These are phyloP conservation scores for Chironomus striatipennis DNA, from an alignment of 1,140 invertebrate genomes.

Conservation along the genomic window DNA sequence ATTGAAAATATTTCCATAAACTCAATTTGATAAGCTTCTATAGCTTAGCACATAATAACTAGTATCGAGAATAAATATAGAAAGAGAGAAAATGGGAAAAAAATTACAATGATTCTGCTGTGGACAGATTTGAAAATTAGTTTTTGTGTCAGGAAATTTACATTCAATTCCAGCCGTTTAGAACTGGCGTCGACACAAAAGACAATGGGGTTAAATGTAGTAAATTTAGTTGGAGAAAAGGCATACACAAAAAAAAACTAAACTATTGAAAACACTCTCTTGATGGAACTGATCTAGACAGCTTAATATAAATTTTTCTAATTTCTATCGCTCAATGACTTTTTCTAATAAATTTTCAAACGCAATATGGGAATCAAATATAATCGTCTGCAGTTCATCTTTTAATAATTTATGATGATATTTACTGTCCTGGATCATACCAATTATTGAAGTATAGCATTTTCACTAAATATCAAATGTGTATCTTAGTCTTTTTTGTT, in stretches of 20 bases:
- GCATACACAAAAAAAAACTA: not conserved
- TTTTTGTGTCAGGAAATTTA: conserved; percentile 11
- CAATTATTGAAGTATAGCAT: no score
- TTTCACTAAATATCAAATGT: no score
- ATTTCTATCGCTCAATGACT: not conserved
- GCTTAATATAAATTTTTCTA: not conserved
- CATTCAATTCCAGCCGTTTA: not conserved
- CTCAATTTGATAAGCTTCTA: no score
- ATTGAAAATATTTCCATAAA: no score
- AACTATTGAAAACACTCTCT: conserved; percentile 21
- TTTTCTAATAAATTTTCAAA: not conserved
- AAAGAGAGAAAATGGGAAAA: not conserved
- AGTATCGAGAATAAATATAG: not conserved
- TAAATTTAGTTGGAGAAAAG: not conserved
- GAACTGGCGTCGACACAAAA: not conserved
- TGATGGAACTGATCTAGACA: not conserved
- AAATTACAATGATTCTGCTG: conserved; percentile 11
- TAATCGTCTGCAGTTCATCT: no score
- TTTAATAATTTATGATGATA: no score
- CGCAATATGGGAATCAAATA: no score
- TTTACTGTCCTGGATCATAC: no score
- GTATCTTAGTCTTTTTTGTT: no score
- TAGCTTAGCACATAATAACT: no score
- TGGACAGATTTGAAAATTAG: conserved; percentile 21
- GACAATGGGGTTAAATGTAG: not conserved